Evolutionary conservation across 2,888 invertebrate genomes (phyloP).

Genomic region (Cephus pulcher): DNA sequence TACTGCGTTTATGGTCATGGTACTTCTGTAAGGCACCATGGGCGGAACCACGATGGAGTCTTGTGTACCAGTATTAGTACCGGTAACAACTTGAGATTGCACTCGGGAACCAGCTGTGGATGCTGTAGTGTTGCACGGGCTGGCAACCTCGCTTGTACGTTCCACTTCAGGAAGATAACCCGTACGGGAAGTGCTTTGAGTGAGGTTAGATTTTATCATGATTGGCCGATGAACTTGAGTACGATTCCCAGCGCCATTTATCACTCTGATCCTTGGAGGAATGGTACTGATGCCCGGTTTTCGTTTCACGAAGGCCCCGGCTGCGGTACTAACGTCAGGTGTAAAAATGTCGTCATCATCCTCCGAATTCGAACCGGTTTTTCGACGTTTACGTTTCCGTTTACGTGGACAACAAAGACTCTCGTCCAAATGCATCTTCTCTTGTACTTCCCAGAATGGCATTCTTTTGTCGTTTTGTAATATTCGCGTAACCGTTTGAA

Average conservation of each 20-base stretch:
- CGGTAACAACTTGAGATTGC: not conserved
- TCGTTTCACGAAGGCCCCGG: not conserved
- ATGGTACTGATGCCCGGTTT: not conserved
- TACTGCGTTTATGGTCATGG: slow-evolving; percentile 41
- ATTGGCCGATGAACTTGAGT: not conserved
- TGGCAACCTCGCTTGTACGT: not conserved
- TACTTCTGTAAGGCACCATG: slow-evolving; percentile 21
- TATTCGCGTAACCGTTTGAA: slow-evolving; percentile 40
- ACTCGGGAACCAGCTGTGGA: not conserved
- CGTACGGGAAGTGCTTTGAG: not conserved
- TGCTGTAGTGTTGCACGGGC: slow-evolving; percentile 25
- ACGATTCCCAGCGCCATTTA: not conserved
- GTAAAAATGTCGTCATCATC: slow-evolving; percentile 47
- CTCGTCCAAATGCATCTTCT: slow-evolving; percentile 59
- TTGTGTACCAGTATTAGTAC: not conserved
- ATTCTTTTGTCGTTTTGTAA: slow-evolving; percentile 47
- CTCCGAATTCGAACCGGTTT: slow-evolving; percentile 48
- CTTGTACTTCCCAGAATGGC: slow-evolving; percentile 44
- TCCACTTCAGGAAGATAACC: not conserved
- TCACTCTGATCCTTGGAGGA: not conserved
- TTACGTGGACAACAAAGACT: slow-evolving; percentile 57
- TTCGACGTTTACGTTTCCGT: slow-evolving; percentile 51
- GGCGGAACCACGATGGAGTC: slow-evolving; percentile 1
- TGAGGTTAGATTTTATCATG: not conserved
- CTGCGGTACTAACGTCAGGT: slow-evolving; percentile 4